Evolutionary conservation across 2,888 invertebrate species (phyloP).

Genomic region (Scaptomyza parva): DNA sequence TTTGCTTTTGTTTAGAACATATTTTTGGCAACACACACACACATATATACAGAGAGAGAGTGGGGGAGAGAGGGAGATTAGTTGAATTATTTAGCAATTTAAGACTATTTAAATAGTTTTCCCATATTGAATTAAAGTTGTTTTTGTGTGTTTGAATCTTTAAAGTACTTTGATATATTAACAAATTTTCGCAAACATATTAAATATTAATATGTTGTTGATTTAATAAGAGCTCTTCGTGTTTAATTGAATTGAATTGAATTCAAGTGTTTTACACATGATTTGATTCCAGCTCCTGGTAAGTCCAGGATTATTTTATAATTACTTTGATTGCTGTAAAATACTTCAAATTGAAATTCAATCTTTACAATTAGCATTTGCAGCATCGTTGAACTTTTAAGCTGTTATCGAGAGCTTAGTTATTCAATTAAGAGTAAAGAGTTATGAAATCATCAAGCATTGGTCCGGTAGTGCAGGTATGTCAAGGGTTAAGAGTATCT

Average conservation of each 20-base stretch:
- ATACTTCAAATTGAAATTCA: not conserved
- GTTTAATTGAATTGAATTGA: too few species aligned
- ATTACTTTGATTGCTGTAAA: not conserved
- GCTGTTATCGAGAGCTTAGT: constrained; percentile 12
- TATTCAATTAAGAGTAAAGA: not conserved
- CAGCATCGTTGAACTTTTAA: not conserved
- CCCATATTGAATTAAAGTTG: too few species aligned
- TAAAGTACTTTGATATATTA: too few species aligned
- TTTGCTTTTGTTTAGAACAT: not conserved
- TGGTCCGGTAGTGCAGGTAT: too few species aligned
- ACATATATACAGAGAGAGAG: not conserved
- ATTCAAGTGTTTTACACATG: not conserved
- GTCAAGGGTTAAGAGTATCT: too few species aligned
- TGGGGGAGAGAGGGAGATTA: not conserved
- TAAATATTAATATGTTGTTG: too few species aligned
- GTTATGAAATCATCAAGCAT: too few species aligned
- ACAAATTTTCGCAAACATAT: too few species aligned
- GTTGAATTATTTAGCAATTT: not conserved
- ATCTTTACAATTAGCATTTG: not conserved
- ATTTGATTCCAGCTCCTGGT: too few species aligned
- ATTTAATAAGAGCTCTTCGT: not conserved
- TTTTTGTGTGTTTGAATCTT: too few species aligned
- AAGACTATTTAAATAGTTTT: not conserved
- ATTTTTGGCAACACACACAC: not conserved
- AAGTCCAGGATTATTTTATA: not conserved